These are phyloP conservation scores for Anomalospiza imberbis DNA, from an alignment of 2,797 vertebrate genomes.

Conservation along the genomic window DNA sequence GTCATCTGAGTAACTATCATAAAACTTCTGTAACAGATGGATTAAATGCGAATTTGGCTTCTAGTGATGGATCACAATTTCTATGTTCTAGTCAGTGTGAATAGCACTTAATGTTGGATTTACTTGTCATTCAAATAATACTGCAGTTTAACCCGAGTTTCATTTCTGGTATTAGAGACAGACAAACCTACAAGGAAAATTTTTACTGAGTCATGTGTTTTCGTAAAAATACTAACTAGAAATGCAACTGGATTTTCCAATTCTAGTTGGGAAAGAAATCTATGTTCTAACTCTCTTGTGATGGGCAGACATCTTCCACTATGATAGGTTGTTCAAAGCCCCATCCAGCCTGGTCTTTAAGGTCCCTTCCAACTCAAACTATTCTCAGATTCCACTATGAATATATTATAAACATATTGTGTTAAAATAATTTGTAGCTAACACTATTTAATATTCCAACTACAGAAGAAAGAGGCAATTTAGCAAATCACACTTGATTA, in stretches of 20 bases:
- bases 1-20: not conserved
- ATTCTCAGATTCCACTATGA: not conserved
- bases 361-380: not conserved
- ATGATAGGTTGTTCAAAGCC: not conserved
- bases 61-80: not conserved
- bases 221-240: not conserved
- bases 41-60: not conserved
- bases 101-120: not conserved
- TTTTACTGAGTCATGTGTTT: too few species aligned
- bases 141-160: not conserved
- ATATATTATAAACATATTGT: not conserved
- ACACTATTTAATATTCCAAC: not conserved
- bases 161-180: not conserved
- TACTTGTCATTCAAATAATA: not conserved
- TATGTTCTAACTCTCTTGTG: not conserved
- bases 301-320: not conserved
- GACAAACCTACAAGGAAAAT: not conserved
- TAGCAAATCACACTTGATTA: not conserved
- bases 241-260: not conserved
- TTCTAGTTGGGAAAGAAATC: not conserved
- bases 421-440: not conserved
- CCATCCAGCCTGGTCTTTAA: not conserved
- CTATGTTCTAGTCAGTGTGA: not conserved
- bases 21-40: not conserved
- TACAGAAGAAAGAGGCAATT: not conserved